Conservation (phyloP, 1,140 invertebrate species). For the Neelides sp. region DNA sequence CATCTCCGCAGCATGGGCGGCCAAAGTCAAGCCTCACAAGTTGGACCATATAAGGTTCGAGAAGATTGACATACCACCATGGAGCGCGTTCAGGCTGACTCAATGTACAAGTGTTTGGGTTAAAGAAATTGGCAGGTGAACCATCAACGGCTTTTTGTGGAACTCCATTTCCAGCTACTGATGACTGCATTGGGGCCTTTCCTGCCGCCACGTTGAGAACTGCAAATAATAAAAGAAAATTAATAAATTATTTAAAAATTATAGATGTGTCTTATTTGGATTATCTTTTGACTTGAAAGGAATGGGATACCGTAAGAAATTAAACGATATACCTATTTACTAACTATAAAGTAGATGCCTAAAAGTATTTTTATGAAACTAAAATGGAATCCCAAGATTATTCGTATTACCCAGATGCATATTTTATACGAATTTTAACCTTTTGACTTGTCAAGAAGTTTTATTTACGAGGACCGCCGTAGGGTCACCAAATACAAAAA, state of each 20-base stretch:
- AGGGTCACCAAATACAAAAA: too few species aligned
- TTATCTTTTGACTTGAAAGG: too few species aligned
- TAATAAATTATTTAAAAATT: not conserved
- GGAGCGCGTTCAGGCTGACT: constrained; percentile 67
- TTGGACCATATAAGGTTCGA: constrained; percentile 91
- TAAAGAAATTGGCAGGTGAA: constrained; percentile 70
- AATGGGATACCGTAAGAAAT: too few species aligned
- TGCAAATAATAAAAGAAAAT: constrained; percentile 40
- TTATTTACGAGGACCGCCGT: too few species aligned
- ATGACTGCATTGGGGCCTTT: constrained; percentile 88
- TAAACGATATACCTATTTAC: too few species aligned
- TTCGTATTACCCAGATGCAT: too few species aligned
- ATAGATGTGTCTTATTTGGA: too few species aligned
- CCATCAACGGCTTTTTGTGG: constrained; percentile 84
- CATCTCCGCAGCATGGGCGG: constrained; percentile 70
- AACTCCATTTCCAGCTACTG: constrained; percentile 65
- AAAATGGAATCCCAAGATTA: too few species aligned
- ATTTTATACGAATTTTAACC: too few species aligned
- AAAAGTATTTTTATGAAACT: too few species aligned
- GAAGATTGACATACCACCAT: constrained; percentile 91
- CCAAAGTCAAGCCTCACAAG: constrained; percentile 83
- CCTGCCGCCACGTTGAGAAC: constrained; percentile 89
- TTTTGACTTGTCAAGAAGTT: too few species aligned
- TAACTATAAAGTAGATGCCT: too few species aligned
- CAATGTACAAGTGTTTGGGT: constrained; percentile 67